Conservation (phyloP, 92 coral and sea anemone genomes). For the Epizoanthus rinbou region DNA sequence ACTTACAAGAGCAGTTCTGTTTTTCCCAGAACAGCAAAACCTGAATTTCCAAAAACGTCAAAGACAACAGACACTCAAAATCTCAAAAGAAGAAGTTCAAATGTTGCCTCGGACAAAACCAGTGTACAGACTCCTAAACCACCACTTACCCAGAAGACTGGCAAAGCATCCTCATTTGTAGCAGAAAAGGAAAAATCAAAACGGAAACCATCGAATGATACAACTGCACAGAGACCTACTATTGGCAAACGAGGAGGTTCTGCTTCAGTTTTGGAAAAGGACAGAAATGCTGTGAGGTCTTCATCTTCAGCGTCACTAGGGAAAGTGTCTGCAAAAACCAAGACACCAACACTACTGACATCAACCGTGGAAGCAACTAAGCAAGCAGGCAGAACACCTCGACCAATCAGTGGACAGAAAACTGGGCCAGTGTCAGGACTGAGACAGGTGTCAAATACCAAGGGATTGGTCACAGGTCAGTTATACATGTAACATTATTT, state of each 20-base stretch:
- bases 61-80: not conserved
- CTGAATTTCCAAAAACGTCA: conserved; percentile 32
- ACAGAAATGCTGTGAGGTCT: conserved; percentile 2
- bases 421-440: not conserved
- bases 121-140: not conserved
- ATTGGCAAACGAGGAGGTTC: conserved; percentile 8
- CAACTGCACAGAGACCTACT: not conserved
- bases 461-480: conserved; percentile 6
- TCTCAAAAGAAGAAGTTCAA: not conserved
- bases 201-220: conserved; percentile 6
- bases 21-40: conserved; percentile 2
- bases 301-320: conserved; percentile 29
- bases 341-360: not conserved
- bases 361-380: not conserved
- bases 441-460: not conserved
- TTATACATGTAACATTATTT: not conserved
- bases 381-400: not conserved
- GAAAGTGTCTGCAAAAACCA: conserved; percentile 6
- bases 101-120: not conserved
- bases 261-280: conserved; percentile 13
- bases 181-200: conserved; percentile 21
- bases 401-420: conserved; percentile 20
- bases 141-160: not conserved
- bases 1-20: conserved; percentile 24
- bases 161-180: conserved; percentile 19